A percentile compares a stretch with the other conserved stretches of the same genome.
phyloP scores from a whole-genome alignment of 30 jellyfish, hydroid and myxozoan species.

The Rhopilema esculentum region DNA sequence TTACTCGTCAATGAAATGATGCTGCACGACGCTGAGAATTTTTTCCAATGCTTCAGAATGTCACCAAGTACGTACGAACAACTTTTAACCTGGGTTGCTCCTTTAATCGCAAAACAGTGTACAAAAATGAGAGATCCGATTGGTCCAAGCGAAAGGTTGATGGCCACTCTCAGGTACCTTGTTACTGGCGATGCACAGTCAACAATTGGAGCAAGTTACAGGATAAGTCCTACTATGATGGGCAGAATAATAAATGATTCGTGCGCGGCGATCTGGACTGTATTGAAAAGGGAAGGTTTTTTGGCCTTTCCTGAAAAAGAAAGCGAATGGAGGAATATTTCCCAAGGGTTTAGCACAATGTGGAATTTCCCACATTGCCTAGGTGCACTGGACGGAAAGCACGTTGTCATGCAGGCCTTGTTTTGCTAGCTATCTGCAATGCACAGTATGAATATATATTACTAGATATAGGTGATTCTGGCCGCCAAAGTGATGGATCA shows the following conservation, averaged over 20 bases:
- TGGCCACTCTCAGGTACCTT: neutral
- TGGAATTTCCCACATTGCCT: conserved; percentile 49
- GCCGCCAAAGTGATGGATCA: conserved; percentile 72
- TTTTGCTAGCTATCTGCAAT: conserved; percentile 56
- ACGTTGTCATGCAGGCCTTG: conserved; percentile 57
- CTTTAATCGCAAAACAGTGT: neutral
- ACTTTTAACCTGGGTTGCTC: neutral
- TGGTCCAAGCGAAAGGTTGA: conserved; percentile 43
- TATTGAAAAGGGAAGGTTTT: neutral
- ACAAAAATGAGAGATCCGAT: conserved; percentile 2
- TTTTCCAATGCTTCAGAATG: neutral
- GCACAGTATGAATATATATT: conserved; percentile 43
- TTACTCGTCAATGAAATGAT: neutral
- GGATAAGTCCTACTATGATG: conserved; percentile 42
- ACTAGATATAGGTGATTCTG: conserved; percentile 67
- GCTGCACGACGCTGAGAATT: neutral
- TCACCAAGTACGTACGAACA: neutral
- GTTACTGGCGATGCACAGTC: conserved; percentile 70
- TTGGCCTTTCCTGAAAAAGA: conserved; percentile 9
- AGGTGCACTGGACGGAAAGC: conserved; percentile 63
- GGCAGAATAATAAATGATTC: conserved; percentile 38
- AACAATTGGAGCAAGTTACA: conserved; percentile 66
- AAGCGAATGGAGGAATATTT: conserved; percentile 28
- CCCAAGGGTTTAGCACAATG: conserved; percentile 8
- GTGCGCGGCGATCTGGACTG: conserved; percentile 50